Evolutionary conservation across 2,888 invertebrate species (phyloP), one percentile per base, ranked within the genome.

Genomic region (Tipula confusa): DNA sequence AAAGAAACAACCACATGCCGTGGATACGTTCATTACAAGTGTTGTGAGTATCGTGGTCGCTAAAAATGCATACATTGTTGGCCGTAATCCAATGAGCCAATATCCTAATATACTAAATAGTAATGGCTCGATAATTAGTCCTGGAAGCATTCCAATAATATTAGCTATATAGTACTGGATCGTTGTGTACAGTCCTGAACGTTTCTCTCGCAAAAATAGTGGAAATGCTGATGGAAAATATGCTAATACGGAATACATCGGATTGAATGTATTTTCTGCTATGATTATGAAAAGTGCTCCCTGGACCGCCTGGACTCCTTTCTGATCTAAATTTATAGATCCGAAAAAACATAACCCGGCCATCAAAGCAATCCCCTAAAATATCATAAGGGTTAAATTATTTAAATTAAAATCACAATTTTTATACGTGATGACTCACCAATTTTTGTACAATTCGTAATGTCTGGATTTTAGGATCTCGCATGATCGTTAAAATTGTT

Each of bases 211-310:
- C 48, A 94, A 90, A 87, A 97, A 93, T 80, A 97, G 89, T 0
- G 97, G 96, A 85, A 96, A 93, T 87, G 92, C 92, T 86, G 93
- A 93, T 0, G 97, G 97, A 87, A 97, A 96, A 86, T 95, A 92
- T 86, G 95, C 93, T 64, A 98, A 91, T 0, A 96, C 95, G 0
- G 96, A 94, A 88, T 98, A 98, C 94, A 98, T 95, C 0, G 97
- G 96, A 83, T 94, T 93, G 89, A 97, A 98, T 0, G 97, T 96
- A 87, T 97, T 96, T 91, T 98, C 97, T 0, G 96, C 93, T 79
- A 97, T 95, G 89, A 97, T 92, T 86, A 97, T 93, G 89, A 97
- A 97, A 5, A 97, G 90, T 0, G 95, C 95, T 3, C 97, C 98
- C 88, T 97, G 96, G 0, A 97, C 93, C 29, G 96, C 95, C 87